phyloP scores from a whole-genome alignment of 2,888 invertebrate genomes.

The Drosophila pseudotalamancana region DNA sequence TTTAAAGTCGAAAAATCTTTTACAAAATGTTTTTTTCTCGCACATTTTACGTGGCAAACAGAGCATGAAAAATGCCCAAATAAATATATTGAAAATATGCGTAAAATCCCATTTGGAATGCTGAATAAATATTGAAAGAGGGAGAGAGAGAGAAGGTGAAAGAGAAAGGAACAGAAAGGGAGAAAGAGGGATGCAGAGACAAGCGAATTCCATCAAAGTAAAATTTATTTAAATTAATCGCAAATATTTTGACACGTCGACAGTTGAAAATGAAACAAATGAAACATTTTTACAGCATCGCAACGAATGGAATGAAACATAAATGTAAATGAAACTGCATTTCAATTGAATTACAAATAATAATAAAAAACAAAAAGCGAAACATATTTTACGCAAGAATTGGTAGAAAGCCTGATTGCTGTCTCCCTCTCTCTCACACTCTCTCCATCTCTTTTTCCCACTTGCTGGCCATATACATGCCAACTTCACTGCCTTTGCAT shows the following conservation, averaged over 20 bases:
- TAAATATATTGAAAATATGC: slow-evolving; percentile 65
- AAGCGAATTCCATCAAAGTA: slow-evolving; percentile 51
- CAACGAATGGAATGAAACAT: background rate
- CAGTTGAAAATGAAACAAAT: slow-evolving; percentile 34
- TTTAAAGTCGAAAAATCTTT: background rate
- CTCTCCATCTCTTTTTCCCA: background rate
- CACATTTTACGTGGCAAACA: background rate
- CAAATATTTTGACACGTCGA: slow-evolving; percentile 72
- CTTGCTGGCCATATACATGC: background rate
- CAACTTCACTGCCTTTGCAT: background rate
- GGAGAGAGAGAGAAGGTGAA: background rate
- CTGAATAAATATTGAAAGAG: slow-evolving; percentile 57
- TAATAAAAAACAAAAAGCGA: slow-evolving; percentile 27
- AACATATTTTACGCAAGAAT: slow-evolving; percentile 43
- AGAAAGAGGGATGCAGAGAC: no score
- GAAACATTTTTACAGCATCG: slow-evolving; percentile 16
- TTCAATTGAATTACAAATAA: slow-evolving; percentile 50
- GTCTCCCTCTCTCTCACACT: background rate
- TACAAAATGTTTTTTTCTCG: background rate
- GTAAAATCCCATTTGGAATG: slow-evolving; percentile 65
- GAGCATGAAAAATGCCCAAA: slow-evolving; percentile 31
- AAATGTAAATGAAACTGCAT: slow-evolving; percentile 37
- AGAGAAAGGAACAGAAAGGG: background rate
- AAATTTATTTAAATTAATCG: slow-evolving; percentile 79
- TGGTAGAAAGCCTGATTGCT: slow-evolving; percentile 26